A percentile compares a stretch with the other conserved stretches of the same genome.
Conservation (phyloP, 2,113 vertebrate species). For the Irena cyanogastra region DNA sequence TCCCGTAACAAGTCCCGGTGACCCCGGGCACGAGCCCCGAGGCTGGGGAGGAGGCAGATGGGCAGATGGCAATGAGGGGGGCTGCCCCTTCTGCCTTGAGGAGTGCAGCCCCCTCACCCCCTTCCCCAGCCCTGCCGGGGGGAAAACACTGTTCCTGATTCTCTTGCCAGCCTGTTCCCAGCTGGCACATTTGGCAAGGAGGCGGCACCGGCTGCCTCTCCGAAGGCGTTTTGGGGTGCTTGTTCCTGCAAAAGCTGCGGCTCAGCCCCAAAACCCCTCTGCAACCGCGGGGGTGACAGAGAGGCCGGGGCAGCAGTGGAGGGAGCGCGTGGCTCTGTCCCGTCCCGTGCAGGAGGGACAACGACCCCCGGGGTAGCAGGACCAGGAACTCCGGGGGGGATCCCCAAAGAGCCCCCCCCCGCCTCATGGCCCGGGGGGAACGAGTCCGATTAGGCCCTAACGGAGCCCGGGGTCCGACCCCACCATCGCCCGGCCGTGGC, state of each 20-base stretch:
- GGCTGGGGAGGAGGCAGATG: neutral
- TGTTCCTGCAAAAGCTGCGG: neutral
- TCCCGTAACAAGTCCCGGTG: rapidly evolving
- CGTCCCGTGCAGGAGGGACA: neutral
- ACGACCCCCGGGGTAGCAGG: neutral
- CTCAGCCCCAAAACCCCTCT: neutral
- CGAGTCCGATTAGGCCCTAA: neutral
- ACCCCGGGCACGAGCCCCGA: neutral
- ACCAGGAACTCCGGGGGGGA: rapidly evolving
- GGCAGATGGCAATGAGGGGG: neutral
- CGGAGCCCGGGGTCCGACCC: rapidly evolving
- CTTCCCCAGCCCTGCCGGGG: neutral
- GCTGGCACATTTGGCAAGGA: constrained; percentile 45
- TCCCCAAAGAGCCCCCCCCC: neutral
- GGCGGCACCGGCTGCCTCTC: constrained; percentile 20
- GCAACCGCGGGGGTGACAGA: neutral
- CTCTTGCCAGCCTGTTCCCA: constrained; percentile 10
- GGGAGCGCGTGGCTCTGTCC: neutral
- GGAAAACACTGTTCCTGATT: neutral
- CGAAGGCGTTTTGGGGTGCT: neutral
- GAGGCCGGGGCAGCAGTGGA: neutral
- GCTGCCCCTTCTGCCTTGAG: neutral
- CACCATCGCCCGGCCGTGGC: neutral
- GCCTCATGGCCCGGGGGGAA: rapidly evolving
- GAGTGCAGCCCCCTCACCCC: neutral